phyloP scores from a whole-genome alignment of 2,888 invertebrate species.

The Tipula lateralis region DNA sequence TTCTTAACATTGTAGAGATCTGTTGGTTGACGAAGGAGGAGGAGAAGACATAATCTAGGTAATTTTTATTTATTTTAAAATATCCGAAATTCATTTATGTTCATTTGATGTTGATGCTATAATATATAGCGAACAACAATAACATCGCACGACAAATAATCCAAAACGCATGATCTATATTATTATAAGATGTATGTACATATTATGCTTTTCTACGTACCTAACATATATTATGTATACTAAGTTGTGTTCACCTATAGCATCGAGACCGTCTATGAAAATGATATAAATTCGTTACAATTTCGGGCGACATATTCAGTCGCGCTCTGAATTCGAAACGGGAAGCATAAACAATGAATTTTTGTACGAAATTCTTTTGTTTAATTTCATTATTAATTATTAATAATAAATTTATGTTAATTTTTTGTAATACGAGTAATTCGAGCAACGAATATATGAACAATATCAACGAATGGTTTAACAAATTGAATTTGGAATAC shows the following conservation, averaged over 20 bases:
- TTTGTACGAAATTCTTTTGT: not conserved
- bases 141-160: not conserved
- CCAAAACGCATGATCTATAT: conserved; percentile 13
- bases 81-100: conserved; percentile 28
- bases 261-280: not conserved
- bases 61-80: conserved; percentile 6
- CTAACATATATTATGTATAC: no score
- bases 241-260: not conserved
- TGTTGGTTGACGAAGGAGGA: not conserved
- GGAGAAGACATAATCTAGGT: not conserved
- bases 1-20: not conserved
- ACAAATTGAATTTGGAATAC: conserved; percentile 36
- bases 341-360: not conserved
- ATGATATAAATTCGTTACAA: not conserved
- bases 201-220: not conserved
- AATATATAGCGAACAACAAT: not conserved
- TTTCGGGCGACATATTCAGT: not conserved
- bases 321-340: not conserved
- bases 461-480: conserved; percentile 37
- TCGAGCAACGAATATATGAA: not conserved
- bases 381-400: not conserved
- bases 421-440: not conserved
- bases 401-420: not conserved
- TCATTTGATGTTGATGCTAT: not conserved
- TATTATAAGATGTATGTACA: not conserved